A percentile compares a stretch with the other conserved stretches of the same genome.
Evolutionary conservation across 2,888 invertebrate genomes (phyloP).

Genomic region (Thecocarcelia acutangulata): DNA sequence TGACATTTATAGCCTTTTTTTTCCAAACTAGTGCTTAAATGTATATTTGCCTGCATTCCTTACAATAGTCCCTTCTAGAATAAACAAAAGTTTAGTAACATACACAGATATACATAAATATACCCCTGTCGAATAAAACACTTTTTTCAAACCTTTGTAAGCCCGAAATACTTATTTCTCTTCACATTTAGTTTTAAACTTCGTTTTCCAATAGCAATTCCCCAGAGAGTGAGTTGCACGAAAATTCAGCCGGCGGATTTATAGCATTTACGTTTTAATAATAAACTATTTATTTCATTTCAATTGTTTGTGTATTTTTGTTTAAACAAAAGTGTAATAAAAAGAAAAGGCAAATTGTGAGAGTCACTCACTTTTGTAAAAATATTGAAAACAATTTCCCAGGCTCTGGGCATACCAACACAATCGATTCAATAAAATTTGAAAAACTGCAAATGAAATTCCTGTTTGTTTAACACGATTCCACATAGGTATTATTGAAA

Average conservation of each 20-base stretch:
- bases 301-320: constrained; percentile 4
- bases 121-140: background rate
- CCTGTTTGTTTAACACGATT: constrained; percentile 44
- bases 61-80: too few species aligned
- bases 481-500: background rate
- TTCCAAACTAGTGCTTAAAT: too few species aligned
- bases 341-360: constrained; percentile 49
- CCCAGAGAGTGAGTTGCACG: constrained; percentile 55
- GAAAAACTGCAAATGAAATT: background rate
- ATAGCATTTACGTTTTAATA: constrained; percentile 22
- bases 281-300: constrained; percentile 20
- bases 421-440: constrained; percentile 12
- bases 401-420: background rate
- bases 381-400: constrained; percentile 10
- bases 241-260: constrained; percentile 52
- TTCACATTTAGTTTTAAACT: constrained; percentile 30
- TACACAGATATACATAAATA: background rate
- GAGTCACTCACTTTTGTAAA: constrained; percentile 54
- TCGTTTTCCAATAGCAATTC: constrained; percentile 40
- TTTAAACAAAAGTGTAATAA: background rate
- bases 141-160: constrained; percentile 31
- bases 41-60: too few species aligned
- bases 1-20: too few species aligned
- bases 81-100: background rate
- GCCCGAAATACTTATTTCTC: constrained; percentile 36